These are phyloP conservation scores for Nymphalis polychloros DNA, from an alignment of 2,888 invertebrate genomes.

Conservation along the genomic window DNA sequence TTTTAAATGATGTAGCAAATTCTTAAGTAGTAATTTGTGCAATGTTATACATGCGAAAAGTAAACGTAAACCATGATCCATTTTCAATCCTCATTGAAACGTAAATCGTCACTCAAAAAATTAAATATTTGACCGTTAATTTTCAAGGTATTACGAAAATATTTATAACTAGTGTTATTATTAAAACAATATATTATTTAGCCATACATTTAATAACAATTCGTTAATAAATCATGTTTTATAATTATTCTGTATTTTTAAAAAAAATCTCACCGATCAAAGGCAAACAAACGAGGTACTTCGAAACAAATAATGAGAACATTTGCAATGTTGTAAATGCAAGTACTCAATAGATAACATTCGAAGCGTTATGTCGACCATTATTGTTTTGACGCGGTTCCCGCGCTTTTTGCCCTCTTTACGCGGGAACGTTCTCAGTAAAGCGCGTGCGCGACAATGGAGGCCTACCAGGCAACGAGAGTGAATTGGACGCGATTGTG, in stretches of 20 bases:
- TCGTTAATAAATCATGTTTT: constrained; percentile 1
- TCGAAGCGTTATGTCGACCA: constrained; percentile 77
- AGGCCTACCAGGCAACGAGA: constrained; percentile 67
- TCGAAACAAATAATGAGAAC: constrained; percentile 64
- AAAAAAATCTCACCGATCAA: constrained; percentile 23
- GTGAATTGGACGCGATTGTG: constrained; percentile 75
- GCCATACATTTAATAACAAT: not conserved
- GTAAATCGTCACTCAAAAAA: not conserved
- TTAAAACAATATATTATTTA: too few relatives aligned
- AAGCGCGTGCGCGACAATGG: constrained; percentile 78
- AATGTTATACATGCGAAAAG: constrained; percentile 25
- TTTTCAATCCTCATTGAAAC: not conserved
- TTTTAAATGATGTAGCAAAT: constrained; percentile 54
- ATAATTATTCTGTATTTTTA: constrained; percentile 13
- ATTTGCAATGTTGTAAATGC: constrained; percentile 67
- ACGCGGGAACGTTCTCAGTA: constrained; percentile 80
- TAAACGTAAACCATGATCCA: constrained; percentile 1
- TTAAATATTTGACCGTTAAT: too few relatives aligned
- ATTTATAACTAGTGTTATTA: too few relatives aligned
- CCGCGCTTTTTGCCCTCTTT: constrained; percentile 77
- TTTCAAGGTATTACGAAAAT: too few relatives aligned
- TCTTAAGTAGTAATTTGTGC: constrained; percentile 58
- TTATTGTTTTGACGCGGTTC: constrained; percentile 73
- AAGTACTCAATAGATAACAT: constrained; percentile 68
- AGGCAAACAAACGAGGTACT: constrained; percentile 43